Base-by-base conservation (phyloP, 2,797 vertebrate genomes). In the Heteromormyrus szaboi region DNA sequence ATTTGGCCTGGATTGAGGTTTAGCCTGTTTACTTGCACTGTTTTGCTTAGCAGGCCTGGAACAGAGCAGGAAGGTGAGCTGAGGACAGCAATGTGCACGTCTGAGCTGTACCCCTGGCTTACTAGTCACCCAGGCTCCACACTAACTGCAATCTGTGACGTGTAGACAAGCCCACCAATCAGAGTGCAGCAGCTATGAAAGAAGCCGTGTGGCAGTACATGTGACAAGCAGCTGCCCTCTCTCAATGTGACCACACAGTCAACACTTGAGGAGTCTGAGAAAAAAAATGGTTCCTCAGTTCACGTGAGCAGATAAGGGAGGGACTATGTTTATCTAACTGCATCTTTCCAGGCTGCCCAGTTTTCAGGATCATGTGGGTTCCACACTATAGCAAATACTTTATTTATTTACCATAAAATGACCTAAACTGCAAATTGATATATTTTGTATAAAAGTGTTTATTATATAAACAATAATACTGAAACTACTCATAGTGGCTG, bases 191-290 rank as follows among this genome's bases (percentile, higher is more conserved):
- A 6, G 50, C 85, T 14, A 8, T 72, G 88, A 56, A 89, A 8
- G n/a, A 86, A 86, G 85, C 90, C 79, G 88, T 84, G 90, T 90
- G 90, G 54, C 89, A 37, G 2, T 83, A 53, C 90, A 91, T 84
- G 90, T 90, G 90, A 91, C 84, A 51, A 25, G 7, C 65, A 4
- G 83, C 88, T 84, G 84, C 85, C 44, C 59, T 65, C 56, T 46
- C 33, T 33, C 37, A 65, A 29, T 62, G 56, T 65, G 86, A 54
- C 22, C 86, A 65, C 86, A 19, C 44, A 65, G 56, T 65, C 33
- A 62, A 48, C 33, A 65, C 59, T 68, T 44, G 3, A n/a, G 86
- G 56, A 87, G 41, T 22, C 59, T 46, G 54, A 41, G 33, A 86
- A 72, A 72, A 65, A 41, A 86, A 84, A 85, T 50, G 81, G 48